These are phyloP conservation scores for Hyles lineata DNA, from an alignment of 2,888 invertebrate species.

Conservation along the genomic window DNA sequence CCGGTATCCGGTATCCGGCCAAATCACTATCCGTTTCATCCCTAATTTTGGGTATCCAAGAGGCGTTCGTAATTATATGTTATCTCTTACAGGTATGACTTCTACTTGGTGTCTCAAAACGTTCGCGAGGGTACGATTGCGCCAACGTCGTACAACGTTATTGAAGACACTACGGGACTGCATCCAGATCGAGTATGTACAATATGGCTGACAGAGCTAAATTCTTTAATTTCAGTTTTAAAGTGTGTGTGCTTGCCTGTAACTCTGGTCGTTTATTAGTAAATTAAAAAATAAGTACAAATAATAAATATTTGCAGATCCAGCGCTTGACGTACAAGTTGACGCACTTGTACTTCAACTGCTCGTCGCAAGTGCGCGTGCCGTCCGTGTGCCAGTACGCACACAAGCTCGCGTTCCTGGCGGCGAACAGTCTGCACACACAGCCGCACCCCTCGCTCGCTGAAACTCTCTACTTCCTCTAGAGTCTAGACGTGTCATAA, in stretches of 20 bases:
- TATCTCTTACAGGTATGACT: constrained; percentile 90
- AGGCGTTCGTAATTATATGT: background rate
- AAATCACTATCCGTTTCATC: too few species aligned
- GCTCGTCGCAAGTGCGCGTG: constrained; percentile 91
- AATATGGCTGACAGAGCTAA: too few species aligned
- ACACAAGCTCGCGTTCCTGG: constrained; percentile 95
- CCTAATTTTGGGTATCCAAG: too few species aligned
- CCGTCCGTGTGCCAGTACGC: constrained; percentile 98
- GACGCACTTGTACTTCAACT: constrained; percentile 96
- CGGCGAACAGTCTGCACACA: constrained; percentile 91
- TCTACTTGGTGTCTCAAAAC: constrained; percentile 94
- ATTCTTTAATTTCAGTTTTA: too few species aligned
- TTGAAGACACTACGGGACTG: constrained; percentile 89
- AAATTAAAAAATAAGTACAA: too few species aligned
- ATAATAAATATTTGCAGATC: constrained; percentile 66
- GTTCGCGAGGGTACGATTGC: constrained; percentile 95
- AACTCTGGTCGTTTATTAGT: too few species aligned
- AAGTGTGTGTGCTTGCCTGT: too few species aligned
- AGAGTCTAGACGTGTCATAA: constrained; percentile 81
- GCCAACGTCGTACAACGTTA: constrained; percentile 95
- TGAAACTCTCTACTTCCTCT: constrained; percentile 89
- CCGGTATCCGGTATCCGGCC: too few species aligned
- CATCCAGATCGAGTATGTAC: constrained; percentile 86
- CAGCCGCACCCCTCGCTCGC: constrained; percentile 86
- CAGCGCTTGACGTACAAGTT: constrained; percentile 95